Percentiles rank a stretch among this genome's conserved stretches.
These are phyloP conservation scores for Epiblema foenella DNA, from an alignment of 2,888 invertebrate genomes.

Conservation along the genomic window DNA sequence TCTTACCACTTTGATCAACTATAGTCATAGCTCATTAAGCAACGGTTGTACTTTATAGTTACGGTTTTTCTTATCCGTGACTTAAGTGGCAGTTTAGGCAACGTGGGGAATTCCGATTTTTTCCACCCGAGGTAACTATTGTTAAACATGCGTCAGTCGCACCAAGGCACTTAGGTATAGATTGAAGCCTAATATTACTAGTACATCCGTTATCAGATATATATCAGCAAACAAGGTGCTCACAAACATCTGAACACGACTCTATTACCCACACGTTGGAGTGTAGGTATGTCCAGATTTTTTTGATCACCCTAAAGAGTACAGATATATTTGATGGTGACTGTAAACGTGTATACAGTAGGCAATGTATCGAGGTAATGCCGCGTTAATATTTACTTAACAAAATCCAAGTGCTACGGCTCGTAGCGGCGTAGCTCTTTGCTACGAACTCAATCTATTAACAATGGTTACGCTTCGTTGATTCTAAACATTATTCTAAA, in stretches of 20 bases:
- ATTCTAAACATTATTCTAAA: no score
- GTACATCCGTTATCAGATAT: no score
- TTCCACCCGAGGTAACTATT: neutral
- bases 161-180: neutral
- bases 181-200: neutral
- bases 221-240: no score
- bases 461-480: neutral
- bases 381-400: neutral
- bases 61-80: slow-evolving; percentile 8
- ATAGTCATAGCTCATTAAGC: slow-evolving; percentile 31
- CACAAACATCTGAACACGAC: no score
- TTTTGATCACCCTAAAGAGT: no score
- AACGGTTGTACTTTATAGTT: slow-evolving; percentile 1
- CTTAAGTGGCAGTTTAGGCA: slow-evolving; percentile 2
- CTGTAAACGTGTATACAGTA: no score
- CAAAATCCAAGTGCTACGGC: slow-evolving; percentile 1
- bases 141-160: neutral
- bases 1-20: neutral
- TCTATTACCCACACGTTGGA: no score
- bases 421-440: slow-evolving; percentile 8
- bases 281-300: no score
- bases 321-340: neutral
- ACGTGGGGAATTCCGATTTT: slow-evolving; percentile 18
- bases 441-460: slow-evolving; percentile 1
- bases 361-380: neutral